phyloP scores from a whole-genome alignment of 2,888 invertebrate species.

The Nemoura dubitans region DNA sequence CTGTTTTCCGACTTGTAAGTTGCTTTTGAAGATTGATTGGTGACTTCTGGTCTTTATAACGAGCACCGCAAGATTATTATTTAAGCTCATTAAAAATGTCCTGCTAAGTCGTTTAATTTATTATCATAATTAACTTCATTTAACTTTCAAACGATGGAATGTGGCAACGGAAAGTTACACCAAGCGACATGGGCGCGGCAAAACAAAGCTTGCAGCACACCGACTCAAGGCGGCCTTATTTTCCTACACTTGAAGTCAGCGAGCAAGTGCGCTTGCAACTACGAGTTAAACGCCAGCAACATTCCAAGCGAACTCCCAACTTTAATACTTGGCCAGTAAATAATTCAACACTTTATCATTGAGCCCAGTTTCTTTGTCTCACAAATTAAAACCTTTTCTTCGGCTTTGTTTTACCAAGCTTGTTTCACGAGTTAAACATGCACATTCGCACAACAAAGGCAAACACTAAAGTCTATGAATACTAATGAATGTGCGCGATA shows the following conservation, averaged over 20 bases:
- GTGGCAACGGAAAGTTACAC: not conserved
- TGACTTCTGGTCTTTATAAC: not conserved
- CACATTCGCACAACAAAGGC: conserved; percentile 12
- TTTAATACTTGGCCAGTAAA: conserved; percentile 21
- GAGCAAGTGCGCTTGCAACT: not conserved
- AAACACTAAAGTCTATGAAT: conserved; percentile 5
- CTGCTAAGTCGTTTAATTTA: not conserved
- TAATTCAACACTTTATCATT: conserved; percentile 30
- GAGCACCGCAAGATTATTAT: not conserved
- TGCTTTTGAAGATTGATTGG: not conserved
- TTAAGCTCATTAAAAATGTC: conserved; percentile 3
- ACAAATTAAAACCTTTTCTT: conserved; percentile 24
- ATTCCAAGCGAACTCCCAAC: not conserved
- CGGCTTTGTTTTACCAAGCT: conserved; percentile 1
- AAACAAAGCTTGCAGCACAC: not conserved
- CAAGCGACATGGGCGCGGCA: not conserved
- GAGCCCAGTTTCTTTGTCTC: conserved; percentile 23
- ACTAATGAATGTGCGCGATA: not conserved
- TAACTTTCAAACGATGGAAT: not conserved
- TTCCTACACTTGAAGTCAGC: not conserved
- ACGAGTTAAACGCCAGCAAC: not conserved
- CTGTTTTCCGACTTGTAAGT: too few relatives aligned
- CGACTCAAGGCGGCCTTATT: not conserved
- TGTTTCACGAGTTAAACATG: not conserved
- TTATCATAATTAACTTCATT: not conserved